These are phyloP conservation scores for Gandaritis pyraliata DNA, from an alignment of 2,888 invertebrate species.

Conservation along the genomic window DNA sequence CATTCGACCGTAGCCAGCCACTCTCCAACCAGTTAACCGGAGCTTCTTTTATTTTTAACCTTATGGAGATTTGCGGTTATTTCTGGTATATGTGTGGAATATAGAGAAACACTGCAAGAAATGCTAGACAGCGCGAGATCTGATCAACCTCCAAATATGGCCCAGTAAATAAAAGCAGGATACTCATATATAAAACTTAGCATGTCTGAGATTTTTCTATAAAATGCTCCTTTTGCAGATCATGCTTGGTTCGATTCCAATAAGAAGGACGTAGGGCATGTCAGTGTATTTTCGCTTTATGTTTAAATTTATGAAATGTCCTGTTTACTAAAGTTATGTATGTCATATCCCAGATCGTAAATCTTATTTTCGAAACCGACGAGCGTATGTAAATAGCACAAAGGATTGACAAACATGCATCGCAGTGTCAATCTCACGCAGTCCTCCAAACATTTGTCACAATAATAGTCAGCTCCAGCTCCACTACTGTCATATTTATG, in stretches of 20 bases:
- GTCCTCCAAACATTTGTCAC: slow-evolving; percentile 28
- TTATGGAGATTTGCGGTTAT: slow-evolving; percentile 31
- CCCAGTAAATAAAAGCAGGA: background rate
- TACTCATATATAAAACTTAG: no score
- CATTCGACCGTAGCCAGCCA: slow-evolving; percentile 24
- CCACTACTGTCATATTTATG: slow-evolving; percentile 21
- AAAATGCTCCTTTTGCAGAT: no score
- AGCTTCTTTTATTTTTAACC: slow-evolving; percentile 36
- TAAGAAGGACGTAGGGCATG: no score
- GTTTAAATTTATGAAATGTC: no score
- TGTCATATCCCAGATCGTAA: slow-evolving; percentile 8
- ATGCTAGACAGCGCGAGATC: slow-evolving; percentile 16
- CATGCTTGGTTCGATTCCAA: no score
- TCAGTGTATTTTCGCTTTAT: no score
- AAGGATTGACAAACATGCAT: slow-evolving; percentile 20
- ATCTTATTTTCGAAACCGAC: slow-evolving; percentile 16
- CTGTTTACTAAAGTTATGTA: background rate
- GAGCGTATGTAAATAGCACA: slow-evolving; percentile 15
- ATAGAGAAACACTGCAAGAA: slow-evolving; percentile 24
- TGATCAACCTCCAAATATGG: slow-evolving; percentile 14
- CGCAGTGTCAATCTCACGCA: slow-evolving; percentile 19
- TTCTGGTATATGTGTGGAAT: slow-evolving; percentile 30
- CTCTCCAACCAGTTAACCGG: slow-evolving; percentile 35
- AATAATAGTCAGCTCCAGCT: slow-evolving; percentile 19
- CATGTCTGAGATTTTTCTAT: no score